A percentile compares a stretch with the other conserved stretches of the same genome.
These are phyloP conservation scores for Odontocolon sp. DNA, from an alignment of 2,888 invertebrate species.

Conservation along the genomic window DNA sequence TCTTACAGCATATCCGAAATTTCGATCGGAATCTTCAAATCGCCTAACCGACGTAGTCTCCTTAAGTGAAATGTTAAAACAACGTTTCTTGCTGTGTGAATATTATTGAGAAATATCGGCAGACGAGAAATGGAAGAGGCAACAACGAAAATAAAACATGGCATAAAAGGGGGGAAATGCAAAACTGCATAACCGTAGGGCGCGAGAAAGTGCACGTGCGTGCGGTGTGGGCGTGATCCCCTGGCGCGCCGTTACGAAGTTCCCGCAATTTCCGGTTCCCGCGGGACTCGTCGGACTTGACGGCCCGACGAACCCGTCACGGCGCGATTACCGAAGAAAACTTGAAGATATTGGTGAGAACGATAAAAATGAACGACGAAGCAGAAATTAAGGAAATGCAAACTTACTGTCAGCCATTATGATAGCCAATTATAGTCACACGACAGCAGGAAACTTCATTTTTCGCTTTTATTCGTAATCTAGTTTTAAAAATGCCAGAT, in stretches of 20 bases:
- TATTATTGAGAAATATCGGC: too few relatives aligned
- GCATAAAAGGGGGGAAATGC: conserved; percentile 5
- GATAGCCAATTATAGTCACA: too few relatives aligned
- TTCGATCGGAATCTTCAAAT: too few relatives aligned
- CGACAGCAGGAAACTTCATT: too few relatives aligned
- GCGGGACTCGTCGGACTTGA: conserved; percentile 53
- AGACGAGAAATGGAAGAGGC: not conserved
- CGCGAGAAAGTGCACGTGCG: conserved; percentile 66
- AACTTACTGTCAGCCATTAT: too few relatives aligned
- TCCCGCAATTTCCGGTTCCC: conserved; percentile 61
- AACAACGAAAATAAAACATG: conserved; percentile 4
- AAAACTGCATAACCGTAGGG: conserved; percentile 55
- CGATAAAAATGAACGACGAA: conserved; percentile 5
- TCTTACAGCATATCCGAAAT: too few relatives aligned
- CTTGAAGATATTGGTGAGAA: not conserved
- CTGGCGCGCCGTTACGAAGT: conserved; percentile 59
- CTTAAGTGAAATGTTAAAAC: too few relatives aligned
- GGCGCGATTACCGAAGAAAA: conserved; percentile 47
- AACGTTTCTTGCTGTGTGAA: too few relatives aligned
- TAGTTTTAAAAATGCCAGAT: too few relatives aligned
- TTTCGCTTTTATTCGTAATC: too few relatives aligned
- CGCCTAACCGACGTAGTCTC: too few relatives aligned
- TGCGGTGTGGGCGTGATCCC: conserved; percentile 63
- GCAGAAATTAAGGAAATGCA: not conserved
- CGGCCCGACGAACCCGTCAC: conserved; percentile 30